phyloP scores from a whole-genome alignment of 2,888 invertebrate species.

The Meiosimyza decipiens region DNA sequence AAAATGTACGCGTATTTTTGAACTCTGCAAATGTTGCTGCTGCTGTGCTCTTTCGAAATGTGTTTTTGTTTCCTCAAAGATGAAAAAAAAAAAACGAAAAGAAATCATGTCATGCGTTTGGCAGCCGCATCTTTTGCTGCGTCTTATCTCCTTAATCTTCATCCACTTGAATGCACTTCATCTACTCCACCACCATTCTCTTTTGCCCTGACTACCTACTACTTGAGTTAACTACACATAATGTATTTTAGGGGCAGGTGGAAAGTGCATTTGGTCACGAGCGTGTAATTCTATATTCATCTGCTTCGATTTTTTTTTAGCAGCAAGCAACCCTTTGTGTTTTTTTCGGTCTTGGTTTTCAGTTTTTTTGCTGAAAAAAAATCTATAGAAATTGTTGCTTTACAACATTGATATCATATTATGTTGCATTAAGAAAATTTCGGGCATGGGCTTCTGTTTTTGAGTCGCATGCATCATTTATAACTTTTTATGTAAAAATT shows the following conservation, averaged over 20 bases:
- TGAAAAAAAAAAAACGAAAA: conserved; percentile 6
- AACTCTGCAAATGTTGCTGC: neutral
- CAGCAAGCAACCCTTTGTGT: conserved; percentile 25
- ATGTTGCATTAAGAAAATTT: too few species aligned
- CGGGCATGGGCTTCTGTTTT: too few species aligned
- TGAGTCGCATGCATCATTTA: too few species aligned
- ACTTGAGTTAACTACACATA: neutral
- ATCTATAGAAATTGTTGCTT: conserved; percentile 28
- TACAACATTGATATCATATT: neutral
- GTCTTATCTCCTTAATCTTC: conserved; percentile 33
- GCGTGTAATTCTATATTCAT: conserved; percentile 27
- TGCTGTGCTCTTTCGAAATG: conserved; percentile 2
- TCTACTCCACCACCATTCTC: neutral
- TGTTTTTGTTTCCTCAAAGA: conserved; percentile 4
- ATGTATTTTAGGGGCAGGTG: conserved; percentile 36
- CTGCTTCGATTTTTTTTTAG: too few species aligned
- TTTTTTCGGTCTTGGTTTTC: conserved; percentile 5
- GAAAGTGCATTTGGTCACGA: conserved; percentile 35
- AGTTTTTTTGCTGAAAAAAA: conserved; percentile 1
- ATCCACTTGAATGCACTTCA: conserved; percentile 29
- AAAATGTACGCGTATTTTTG: conserved; percentile 4
- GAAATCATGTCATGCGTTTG: conserved; percentile 30
- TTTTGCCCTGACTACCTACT: neutral
- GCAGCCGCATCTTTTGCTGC: conserved; percentile 22
- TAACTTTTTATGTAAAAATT: too few species aligned